These are phyloP conservation scores for Drosophila sucinea DNA, from an alignment of 1,140 invertebrate species.

Conservation along the genomic window DNA sequence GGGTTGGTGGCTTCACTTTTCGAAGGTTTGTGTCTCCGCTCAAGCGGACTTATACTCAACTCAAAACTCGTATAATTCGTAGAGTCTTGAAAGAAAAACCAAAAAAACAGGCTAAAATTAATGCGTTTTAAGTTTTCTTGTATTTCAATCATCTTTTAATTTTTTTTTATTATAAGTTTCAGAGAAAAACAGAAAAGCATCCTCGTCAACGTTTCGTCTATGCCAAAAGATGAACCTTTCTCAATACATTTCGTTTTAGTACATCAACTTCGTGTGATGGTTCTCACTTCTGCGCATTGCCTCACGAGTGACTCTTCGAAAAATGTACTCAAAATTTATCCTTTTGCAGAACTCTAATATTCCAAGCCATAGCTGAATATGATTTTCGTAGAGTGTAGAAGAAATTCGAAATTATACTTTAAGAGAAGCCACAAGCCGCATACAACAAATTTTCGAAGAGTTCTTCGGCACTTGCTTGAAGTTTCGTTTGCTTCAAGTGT, in stretches of 20 bases:
- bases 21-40: background rate
- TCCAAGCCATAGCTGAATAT: background rate
- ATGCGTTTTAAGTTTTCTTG: too few species aligned
- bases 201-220: background rate
- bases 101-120: too few species aligned
- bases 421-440: background rate
- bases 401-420: background rate
- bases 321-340: background rate
- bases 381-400: background rate
- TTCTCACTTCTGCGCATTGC: background rate
- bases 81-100: too few species aligned
- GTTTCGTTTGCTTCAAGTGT: slow-evolving; percentile 33
- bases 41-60: background rate
- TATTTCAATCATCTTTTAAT: too few species aligned
- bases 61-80: too few species aligned
- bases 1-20: background rate
- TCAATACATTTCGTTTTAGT: slow-evolving; percentile 7
- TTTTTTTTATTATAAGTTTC: too few species aligned
- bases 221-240: background rate
- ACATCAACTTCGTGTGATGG: background rate
- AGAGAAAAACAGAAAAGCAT: too few species aligned
- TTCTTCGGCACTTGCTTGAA: slow-evolving; percentile 18
- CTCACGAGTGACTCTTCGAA: background rate
- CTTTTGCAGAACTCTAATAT: background rate
- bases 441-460: slow-evolving; percentile 18